A percentile compares a stretch with the other conserved stretches of the same genome.
Evolutionary conservation across 2,113 vertebrate species (phyloP).

Genomic region (Mastomys natalensis): DNA sequence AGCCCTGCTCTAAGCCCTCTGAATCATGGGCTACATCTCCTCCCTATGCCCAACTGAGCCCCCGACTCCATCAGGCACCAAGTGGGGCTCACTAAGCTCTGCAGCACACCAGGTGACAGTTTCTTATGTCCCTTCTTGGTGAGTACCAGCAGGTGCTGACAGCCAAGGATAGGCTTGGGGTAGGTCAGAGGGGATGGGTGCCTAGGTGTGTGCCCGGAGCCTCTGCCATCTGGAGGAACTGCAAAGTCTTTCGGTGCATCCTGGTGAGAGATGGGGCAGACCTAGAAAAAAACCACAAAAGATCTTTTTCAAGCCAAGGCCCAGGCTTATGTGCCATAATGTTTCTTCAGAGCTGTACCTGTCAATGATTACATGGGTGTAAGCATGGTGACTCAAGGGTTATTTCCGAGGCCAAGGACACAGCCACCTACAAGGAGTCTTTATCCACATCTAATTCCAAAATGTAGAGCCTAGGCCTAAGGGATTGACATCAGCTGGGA

Average conservation of each 20-base stretch:
- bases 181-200: neutral
- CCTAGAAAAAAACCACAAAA: neutral
- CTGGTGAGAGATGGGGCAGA: neutral
- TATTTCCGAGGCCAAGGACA: neutral
- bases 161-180: neutral
- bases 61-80: neutral
- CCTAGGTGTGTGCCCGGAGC: neutral
- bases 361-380: neutral
- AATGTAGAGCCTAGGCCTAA: neutral
- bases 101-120: neutral
- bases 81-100: constrained; percentile 27
- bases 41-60: neutral
- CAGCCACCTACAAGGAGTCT: neutral
- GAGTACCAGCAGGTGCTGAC: neutral
- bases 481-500: neutral
- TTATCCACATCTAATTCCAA: neutral
- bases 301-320: neutral
- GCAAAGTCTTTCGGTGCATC: neutral
- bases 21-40: neutral
- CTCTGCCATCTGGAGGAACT: too few relatives aligned
- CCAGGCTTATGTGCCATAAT: neutral
- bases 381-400: too few relatives aligned
- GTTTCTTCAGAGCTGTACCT: too few relatives aligned
- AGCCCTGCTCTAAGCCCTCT: constrained; percentile 1
- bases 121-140: neutral